Base-by-base conservation (phyloP, 2,797 vertebrate species). In the Buphagus erythrorhynchus region DNA sequence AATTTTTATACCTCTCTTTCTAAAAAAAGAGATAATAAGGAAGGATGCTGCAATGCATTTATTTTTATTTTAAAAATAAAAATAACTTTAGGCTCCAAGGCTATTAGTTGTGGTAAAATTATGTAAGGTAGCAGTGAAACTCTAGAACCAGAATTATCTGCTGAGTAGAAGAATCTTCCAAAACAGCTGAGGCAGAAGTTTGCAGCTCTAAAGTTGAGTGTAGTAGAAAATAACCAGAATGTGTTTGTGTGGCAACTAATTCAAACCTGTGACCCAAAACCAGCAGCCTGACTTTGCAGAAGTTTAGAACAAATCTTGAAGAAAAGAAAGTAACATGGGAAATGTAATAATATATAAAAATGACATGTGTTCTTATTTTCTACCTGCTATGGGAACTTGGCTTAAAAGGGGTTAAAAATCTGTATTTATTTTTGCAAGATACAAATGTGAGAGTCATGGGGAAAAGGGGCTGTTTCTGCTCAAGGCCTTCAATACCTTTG, bases 21-120 rank as follows among this genome's bases (percentile, higher is more conserved):
- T 66, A 15, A 94, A 95, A 95, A 48, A 73, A 75, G 5, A 26
- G 4, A 31, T 55, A 67, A 88, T 19, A 45, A 88, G 46, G 48
- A 88, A 83, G 62, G 43, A 73, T 82, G 58, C 74, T 77, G 45
- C 54, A 86, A 67, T 35, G n/a, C 58, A 46, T 80, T 73, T 25
- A 16, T 80, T 86, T 80, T 42, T 67, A 24, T 75, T 66, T 88
- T 40, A 5, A 80, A 93, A 93, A 90, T 91, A 85, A 80, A 96
- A 80, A 66, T 76, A 40, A 18, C 11, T 49, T 81, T 16, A 48
- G 45, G 9, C 33, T 76, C 57, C 85, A 42, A 75, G 57, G 75
- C 45, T 87, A 13, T 69, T 35, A 73, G 16, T 84, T 72, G 59
- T 29, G 31, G 20, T 76, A 49, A 83, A 86, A 66, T 52, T 52